A percentile compares a stretch with the other conserved stretches of the same genome.
These are phyloP conservation scores for Entelurus aequoreus DNA, from an alignment of 2,113 vertebrate species.

Conservation along the genomic window DNA sequence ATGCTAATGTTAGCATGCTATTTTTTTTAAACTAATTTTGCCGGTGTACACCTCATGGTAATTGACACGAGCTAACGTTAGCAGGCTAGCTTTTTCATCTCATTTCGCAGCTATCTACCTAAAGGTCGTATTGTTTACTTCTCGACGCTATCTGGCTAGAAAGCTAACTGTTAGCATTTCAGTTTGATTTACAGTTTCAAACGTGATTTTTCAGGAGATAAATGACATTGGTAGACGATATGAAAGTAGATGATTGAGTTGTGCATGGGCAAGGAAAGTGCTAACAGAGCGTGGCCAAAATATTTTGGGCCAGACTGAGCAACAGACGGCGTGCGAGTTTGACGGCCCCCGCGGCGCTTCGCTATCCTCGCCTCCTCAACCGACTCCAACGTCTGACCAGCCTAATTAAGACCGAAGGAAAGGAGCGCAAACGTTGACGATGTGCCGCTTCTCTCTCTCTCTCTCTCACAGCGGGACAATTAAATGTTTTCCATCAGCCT, in stretches of 20 bases:
- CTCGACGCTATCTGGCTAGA: no score
- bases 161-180: no score
- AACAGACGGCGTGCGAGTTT: constrained; percentile 30
- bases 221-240: no score
- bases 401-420: constrained; percentile 52
- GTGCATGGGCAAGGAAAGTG: constrained; percentile 13
- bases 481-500: constrained; percentile 53
- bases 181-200: no score
- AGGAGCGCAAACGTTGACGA: constrained; percentile 29
- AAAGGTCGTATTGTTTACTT: no score
- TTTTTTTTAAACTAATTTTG: no score
- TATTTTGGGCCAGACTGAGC: constrained; percentile 27
- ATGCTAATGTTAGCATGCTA: no score
- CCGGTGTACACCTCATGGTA: no score
- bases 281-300: constrained; percentile 13
- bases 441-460: constrained; percentile 20
- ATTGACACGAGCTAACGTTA: no score
- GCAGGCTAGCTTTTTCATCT: no score
- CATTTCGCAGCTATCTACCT: no score
- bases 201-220: no score
- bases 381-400: constrained; percentile 37
- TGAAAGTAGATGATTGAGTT: background rate
- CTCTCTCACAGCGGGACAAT: constrained; percentile 48
- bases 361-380: constrained; percentile 43
- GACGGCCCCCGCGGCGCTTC: constrained; percentile 44